These are phyloP conservation scores for Zaprionus africanus DNA, from an alignment of 1,140 invertebrate species.

Conservation along the genomic window DNA sequence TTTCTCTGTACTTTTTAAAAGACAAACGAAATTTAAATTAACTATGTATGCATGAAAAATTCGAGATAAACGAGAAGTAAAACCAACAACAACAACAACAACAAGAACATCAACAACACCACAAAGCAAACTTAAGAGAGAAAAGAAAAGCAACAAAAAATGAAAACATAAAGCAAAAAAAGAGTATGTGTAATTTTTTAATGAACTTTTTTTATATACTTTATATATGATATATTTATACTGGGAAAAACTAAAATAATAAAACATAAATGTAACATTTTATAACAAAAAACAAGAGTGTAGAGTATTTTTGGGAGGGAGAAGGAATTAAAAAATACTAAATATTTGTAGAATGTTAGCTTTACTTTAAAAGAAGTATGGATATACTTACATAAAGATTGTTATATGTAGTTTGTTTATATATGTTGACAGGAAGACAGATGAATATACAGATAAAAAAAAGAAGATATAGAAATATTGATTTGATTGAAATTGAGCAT, in stretches of 20 bases:
- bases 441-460: too few relatives aligned
- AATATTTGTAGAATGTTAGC: neutral
- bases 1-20: conserved; percentile 49
- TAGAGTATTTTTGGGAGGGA: neutral
- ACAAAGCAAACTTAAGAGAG: conserved; percentile 21
- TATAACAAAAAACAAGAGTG: conserved; percentile 63
- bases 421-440: too few relatives aligned
- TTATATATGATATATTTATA: conserved; percentile 81
- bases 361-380: too few relatives aligned
- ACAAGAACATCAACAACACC: conserved; percentile 22
- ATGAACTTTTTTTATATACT: conserved; percentile 81
- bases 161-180: conserved; percentile 41
- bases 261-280: conserved; percentile 81
- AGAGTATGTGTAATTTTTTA: conserved; percentile 81
- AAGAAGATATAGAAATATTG: too few relatives aligned
- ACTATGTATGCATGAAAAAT: conserved; percentile 48
- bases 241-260: conserved; percentile 73
- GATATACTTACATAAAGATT: too few relatives aligned
- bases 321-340: neutral
- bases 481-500: too few relatives aligned
- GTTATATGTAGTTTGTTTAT: too few relatives aligned
- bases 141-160: conserved; percentile 29
- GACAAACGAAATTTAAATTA: conserved; percentile 37
- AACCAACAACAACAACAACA: conserved; percentile 15
- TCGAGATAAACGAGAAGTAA: conserved; percentile 22